A percentile compares a stretch with the other conserved stretches of the same genome.
These are phyloP conservation scores for Pollenia angustigena DNA, from an alignment of 2,888 invertebrate genomes.

Conservation along the genomic window DNA sequence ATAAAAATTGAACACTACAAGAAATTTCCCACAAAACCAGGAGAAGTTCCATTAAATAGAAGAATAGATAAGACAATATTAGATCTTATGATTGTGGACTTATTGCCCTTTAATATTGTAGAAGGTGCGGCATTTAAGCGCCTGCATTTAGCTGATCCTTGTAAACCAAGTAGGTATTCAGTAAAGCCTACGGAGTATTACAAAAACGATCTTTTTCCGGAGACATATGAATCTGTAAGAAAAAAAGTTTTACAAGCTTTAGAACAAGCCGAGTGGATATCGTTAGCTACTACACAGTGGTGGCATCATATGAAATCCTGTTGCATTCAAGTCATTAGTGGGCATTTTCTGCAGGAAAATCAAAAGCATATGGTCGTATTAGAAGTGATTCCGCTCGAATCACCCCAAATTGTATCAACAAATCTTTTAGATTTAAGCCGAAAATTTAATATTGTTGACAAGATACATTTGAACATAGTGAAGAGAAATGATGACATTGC, in stretches of 20 bases:
- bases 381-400: slow-evolving; percentile 46
- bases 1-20: slow-evolving; percentile 52
- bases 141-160: slow-evolving; percentile 58
- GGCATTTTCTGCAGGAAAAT: slow-evolving; percentile 65
- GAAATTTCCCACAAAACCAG: background rate
- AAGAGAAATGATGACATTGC: slow-evolving; percentile 33
- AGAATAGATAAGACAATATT: slow-evolving; percentile 63
- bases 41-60: slow-evolving; percentile 50
- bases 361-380: slow-evolving; percentile 67
- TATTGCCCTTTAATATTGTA: slow-evolving; percentile 61
- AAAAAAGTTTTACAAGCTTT: slow-evolving; percentile 41
- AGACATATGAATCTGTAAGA: slow-evolving; percentile 59
- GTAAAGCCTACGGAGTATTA: slow-evolving; percentile 63
- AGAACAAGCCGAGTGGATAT: slow-evolving; percentile 68
- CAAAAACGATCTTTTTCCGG: slow-evolving; percentile 57
- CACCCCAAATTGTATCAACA: background rate
- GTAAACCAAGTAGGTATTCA: slow-evolving; percentile 28
- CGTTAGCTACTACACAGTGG: slow-evolving; percentile 60
- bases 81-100: slow-evolving; percentile 65
- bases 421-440: slow-evolving; percentile 56
- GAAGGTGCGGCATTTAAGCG: slow-evolving; percentile 68
- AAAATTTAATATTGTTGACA: slow-evolving; percentile 65
- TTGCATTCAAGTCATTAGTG: slow-evolving; percentile 51
- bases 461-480: slow-evolving; percentile 63
- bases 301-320: slow-evolving; percentile 47